These are phyloP conservation scores for Zeus faber DNA, from an alignment of 2,113 vertebrate genomes.

Conservation along the genomic window DNA sequence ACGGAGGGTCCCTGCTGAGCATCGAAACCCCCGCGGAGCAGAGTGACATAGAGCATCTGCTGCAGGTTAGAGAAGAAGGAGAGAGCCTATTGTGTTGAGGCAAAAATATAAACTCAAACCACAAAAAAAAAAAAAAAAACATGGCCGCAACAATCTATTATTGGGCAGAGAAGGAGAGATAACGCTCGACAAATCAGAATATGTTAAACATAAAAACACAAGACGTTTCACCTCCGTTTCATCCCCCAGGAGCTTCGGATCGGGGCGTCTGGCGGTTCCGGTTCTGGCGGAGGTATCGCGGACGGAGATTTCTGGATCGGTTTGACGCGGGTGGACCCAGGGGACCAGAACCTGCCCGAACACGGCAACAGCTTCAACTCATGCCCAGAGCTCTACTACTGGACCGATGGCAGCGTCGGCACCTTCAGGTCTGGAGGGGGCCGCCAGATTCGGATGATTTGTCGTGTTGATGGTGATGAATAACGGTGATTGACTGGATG, in stretches of 20 bases:
- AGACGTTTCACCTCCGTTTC: not conserved
- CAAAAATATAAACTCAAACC: not conserved
- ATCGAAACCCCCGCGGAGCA: slow-evolving; percentile 83
- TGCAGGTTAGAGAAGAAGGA: not conserved
- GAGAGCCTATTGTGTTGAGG: not conserved
- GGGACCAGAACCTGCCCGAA: slow-evolving; percentile 54
- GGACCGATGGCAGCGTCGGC: slow-evolving; percentile 85
- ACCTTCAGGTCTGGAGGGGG: slow-evolving; percentile 78
- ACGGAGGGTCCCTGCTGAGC: slow-evolving; percentile 84
- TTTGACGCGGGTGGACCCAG: slow-evolving; percentile 80
- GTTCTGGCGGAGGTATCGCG: slow-evolving; percentile 67
- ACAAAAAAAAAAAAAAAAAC: too few relatives aligned
- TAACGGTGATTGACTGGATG: not conserved
- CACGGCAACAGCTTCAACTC: slow-evolving; percentile 59
- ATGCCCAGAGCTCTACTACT: slow-evolving; percentile 87
- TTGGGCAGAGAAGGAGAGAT: not conserved
- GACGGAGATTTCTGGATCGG: slow-evolving; percentile 99
- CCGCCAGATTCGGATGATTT: not conserved
- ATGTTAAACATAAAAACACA: not conserved
- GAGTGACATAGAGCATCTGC: slow-evolving; percentile 75
- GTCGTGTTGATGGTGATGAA: not conserved
- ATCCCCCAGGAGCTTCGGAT: slow-evolving; percentile 76
- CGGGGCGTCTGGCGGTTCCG: slow-evolving; percentile 48
- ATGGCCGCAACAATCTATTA: too few relatives aligned
- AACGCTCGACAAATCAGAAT: not conserved